Evolutionary conservation across 2,888 invertebrate species (phyloP).

Genomic region (Calameuta pallipes): DNA sequence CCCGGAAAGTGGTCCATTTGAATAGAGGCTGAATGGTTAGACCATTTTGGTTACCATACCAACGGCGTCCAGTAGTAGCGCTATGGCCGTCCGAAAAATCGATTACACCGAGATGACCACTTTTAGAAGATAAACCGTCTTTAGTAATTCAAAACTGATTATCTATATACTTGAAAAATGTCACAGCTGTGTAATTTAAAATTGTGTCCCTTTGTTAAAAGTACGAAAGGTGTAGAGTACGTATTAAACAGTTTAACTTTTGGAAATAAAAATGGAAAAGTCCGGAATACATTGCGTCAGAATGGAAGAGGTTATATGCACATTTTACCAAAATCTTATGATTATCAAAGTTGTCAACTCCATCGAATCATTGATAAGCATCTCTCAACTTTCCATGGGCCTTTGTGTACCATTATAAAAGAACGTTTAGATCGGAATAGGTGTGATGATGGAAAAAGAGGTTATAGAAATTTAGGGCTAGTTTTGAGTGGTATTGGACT

Average conservation of each 20-base stretch:
- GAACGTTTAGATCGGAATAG: neutral
- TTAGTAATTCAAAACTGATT: neutral
- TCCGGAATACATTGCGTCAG: conserved; percentile 17
- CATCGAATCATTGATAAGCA: conserved; percentile 27
- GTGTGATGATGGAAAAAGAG: neutral
- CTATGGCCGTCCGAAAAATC: neutral
- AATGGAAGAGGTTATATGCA: conserved; percentile 47
- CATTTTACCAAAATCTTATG: conserved; percentile 14
- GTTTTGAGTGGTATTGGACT: conserved; percentile 28
- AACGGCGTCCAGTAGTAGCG: neutral
- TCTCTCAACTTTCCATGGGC: neutral
- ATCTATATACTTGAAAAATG: conserved; percentile 33
- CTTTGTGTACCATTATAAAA: neutral
- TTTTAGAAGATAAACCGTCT: neutral
- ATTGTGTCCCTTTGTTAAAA: conserved; percentile 25
- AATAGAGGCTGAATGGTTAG: neutral
- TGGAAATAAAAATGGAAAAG: conserved; percentile 9
- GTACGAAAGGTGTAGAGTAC: conserved; percentile 19
- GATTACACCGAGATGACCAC: neutral
- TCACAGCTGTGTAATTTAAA: conserved; percentile 38
- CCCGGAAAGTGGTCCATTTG: neutral
- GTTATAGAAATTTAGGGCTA: conserved; percentile 20
- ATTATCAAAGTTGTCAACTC: conserved; percentile 26
- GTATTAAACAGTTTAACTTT: conserved; percentile 24
- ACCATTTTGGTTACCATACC: neutral